phyloP scores from a whole-genome alignment of 1,140 invertebrate genomes.

The Neodiprion virginianus region DNA sequence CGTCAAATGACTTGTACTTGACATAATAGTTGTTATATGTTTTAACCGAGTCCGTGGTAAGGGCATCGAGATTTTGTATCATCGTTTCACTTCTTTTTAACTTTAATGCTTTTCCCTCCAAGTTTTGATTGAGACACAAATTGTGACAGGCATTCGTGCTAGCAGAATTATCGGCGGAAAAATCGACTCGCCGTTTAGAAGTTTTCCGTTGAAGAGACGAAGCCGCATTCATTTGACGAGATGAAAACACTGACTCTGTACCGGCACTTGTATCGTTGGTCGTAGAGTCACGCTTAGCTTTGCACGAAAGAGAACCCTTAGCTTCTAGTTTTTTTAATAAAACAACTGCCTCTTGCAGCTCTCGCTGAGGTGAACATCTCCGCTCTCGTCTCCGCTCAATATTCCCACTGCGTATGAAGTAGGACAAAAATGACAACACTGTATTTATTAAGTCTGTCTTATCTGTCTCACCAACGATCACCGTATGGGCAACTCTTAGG shows the following conservation, averaged over 20 bases:
- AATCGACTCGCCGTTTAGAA: not conserved
- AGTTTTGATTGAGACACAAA: too few relatives aligned
- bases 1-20: conserved; percentile 29
- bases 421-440: conserved; percentile 76
- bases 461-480: conserved; percentile 76
- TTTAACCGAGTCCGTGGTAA: conserved; percentile 31
- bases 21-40: conserved; percentile 14
- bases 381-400: conserved; percentile 45
- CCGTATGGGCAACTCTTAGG: conserved; percentile 75
- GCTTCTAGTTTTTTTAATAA: conserved; percentile 39
- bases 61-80: conserved; percentile 45
- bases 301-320: conserved; percentile 23
- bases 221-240: not conserved
- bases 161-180: not conserved
- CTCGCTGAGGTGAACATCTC: conserved; percentile 41
- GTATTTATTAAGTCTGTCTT: conserved; percentile 70
- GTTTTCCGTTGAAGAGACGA: not conserved
- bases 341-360: conserved; percentile 45
- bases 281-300: not conserved
- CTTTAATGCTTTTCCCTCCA: conserved; percentile 10
- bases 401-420: conserved; percentile 73
- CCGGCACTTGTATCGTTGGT: not conserved
- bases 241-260: not conserved
- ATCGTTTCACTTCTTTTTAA: conserved; percentile 48
- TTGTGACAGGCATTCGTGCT: not conserved